Evolutionary conservation across 2,797 vertebrate species (phyloP).

Genomic region (Arrhamphus sclerolepis): DNA sequence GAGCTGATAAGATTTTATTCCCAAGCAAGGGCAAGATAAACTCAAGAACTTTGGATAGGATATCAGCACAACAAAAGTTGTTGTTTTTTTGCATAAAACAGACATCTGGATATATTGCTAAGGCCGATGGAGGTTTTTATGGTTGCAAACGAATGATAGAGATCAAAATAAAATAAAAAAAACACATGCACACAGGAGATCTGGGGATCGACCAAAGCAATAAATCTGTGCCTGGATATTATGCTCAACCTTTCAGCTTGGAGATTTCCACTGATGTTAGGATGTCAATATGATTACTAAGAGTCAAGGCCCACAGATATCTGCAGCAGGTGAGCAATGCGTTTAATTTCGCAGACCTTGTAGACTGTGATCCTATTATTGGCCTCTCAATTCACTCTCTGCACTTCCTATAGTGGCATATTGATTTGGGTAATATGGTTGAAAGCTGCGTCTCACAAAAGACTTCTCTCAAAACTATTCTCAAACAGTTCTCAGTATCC

Average conservation of each 20-base stretch:
- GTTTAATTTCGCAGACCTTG: constrained; percentile 74
- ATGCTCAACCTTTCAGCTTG: constrained; percentile 34
- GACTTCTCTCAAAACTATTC: constrained; percentile 43
- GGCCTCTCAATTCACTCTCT: constrained; percentile 68
- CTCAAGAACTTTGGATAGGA: constrained; percentile 15
- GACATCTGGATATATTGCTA: constrained; percentile 40
- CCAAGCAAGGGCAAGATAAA: constrained; percentile 1
- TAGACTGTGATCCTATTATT: constrained; percentile 71
- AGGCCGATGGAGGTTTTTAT: constrained; percentile 9
- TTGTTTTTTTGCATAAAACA: constrained; percentile 36
- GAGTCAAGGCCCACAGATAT: constrained; percentile 49
- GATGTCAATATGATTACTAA: constrained; percentile 57
- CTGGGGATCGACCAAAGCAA: constrained; percentile 32
- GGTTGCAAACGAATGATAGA: constrained; percentile 29
- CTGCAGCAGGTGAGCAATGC: constrained; percentile 73
- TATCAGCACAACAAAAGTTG: constrained; percentile 9
- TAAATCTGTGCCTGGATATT: constrained; percentile 37
- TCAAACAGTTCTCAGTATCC: constrained; percentile 30
- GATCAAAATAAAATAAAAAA: constrained; percentile 43
- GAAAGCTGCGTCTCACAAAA: constrained; percentile 66
- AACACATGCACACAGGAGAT: constrained; percentile 22
- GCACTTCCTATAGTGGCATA: constrained; percentile 62
- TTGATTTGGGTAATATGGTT: constrained; percentile 68
- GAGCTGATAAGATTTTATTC: background rate
- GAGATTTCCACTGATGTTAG: constrained; percentile 48